phyloP scores from a whole-genome alignment of 2,113 vertebrate genomes.

The Myocastor coypus region DNA sequence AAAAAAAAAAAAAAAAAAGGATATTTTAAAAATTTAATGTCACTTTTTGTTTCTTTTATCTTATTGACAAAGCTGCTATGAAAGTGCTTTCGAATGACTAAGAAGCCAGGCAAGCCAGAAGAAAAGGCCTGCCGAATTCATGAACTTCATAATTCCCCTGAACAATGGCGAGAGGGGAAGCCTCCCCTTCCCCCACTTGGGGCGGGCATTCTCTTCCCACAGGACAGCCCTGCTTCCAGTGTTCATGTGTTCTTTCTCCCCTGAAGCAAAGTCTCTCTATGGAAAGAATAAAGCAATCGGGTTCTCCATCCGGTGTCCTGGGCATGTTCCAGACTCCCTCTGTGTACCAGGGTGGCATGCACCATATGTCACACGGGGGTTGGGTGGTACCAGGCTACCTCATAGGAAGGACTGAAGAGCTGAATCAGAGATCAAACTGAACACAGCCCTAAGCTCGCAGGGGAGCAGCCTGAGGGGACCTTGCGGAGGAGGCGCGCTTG shows the following conservation, averaged over 20 bases:
- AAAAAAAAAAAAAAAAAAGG: no score
- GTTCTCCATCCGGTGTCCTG: neutral
- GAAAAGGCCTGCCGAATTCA: neutral
- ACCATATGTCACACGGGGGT: neutral
- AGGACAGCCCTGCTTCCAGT: neutral
- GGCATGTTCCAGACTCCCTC: neutral
- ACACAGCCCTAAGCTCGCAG: neutral
- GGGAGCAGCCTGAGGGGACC: neutral
- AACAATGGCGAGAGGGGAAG: constrained; percentile 12
- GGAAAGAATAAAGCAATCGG: constrained; percentile 16
- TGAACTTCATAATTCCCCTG: neutral
- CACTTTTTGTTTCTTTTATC: no score
- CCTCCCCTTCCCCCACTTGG: neutral
- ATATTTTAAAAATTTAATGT: no score
- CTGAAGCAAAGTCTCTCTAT: constrained; percentile 33
- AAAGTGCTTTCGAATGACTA: constrained; percentile 45
- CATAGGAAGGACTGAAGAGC: neutral
- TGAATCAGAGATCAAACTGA: neutral
- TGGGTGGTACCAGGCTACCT: neutral
- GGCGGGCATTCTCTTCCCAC: neutral
- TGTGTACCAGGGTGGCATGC: neutral
- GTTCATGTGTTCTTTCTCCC: neutral
- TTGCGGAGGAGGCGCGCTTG: accelerated
- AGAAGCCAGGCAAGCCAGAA: neutral
- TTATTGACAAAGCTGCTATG: no score